Conservation (phyloP, 2,113 vertebrate species). For the Brachyhypopomus gauderio region DNA sequence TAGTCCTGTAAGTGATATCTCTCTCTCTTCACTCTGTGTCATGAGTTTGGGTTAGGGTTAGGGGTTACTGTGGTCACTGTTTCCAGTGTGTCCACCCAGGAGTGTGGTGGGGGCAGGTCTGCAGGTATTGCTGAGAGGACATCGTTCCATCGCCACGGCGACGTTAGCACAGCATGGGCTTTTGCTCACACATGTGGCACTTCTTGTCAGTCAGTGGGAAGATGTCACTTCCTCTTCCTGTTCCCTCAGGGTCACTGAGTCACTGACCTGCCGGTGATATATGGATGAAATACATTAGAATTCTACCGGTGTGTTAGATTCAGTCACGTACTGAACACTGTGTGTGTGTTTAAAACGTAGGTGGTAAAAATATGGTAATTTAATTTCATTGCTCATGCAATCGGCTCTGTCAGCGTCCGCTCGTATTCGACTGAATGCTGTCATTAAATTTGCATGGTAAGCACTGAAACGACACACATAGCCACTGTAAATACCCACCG, state of each 20-base stretch:
- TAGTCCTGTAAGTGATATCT: background rate
- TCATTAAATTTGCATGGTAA: background rate
- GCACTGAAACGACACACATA: background rate
- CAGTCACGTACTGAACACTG: background rate
- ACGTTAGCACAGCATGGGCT: background rate
- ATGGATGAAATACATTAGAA: background rate
- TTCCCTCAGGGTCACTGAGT: background rate
- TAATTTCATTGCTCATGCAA: background rate
- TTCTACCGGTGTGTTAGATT: background rate
- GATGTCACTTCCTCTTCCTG: background rate
- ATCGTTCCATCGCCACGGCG: slow-evolving; percentile 10
- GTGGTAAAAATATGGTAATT: background rate
- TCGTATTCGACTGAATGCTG: background rate
- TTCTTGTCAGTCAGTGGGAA: slow-evolving; percentile 15
- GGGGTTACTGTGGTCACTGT: background rate
- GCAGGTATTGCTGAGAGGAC: background rate
- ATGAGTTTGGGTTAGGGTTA: too few species aligned
- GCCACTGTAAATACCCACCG: background rate
- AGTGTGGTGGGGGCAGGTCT: background rate
- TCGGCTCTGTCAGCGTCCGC: background rate
- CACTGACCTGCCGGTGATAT: background rate
- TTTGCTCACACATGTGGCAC: background rate
- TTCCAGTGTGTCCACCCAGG: background rate
- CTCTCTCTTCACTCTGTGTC: too few species aligned
- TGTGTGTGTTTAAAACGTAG: slow-evolving; percentile 19